Percentiles rank a stretch among this genome's conserved stretches.
phyloP scores from a whole-genome alignment of 2,113 vertebrate genomes.

The Brachirus orientalis region DNA sequence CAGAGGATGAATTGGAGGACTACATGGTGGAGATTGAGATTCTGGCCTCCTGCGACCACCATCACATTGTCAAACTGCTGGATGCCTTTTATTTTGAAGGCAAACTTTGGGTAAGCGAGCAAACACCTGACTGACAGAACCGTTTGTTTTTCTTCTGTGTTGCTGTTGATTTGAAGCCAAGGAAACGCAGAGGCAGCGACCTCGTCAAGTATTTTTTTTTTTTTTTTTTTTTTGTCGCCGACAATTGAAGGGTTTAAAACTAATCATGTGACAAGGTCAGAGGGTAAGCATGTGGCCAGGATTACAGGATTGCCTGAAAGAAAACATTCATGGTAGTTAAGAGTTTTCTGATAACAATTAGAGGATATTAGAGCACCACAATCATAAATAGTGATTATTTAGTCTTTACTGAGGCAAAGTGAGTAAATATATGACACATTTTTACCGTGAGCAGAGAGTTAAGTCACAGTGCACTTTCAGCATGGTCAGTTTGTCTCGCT shows the following conservation, averaged over 20 bases:
- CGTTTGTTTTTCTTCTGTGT: background rate
- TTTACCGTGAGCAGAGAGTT: background rate
- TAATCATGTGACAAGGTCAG: background rate
- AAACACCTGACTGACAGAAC: background rate
- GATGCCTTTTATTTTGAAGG: constrained; percentile 98
- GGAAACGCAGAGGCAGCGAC: constrained; percentile 25
- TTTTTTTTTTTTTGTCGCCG: background rate
- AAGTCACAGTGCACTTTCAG: constrained; percentile 11
- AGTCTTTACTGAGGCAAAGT: constrained; percentile 1
- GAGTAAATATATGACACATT: background rate
- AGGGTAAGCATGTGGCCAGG: background rate
- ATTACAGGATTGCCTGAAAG: background rate
- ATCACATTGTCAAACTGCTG: constrained; percentile 95
- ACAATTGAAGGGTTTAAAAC: constrained; percentile 21
- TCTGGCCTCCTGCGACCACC: constrained; percentile 95
- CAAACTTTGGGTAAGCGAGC: constrained; percentile 93
- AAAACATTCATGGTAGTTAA: background rate
- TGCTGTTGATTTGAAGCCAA: constrained; percentile 43
- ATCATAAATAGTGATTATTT: background rate
- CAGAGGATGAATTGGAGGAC: constrained; percentile 98
- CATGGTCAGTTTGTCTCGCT: constrained; percentile 43
- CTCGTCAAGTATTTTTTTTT: background rate
- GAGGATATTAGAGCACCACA: background rate
- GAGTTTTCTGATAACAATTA: background rate
- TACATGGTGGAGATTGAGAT: constrained; percentile 99